phyloP scores from a whole-genome alignment of 2,797 vertebrate genomes.

The Coreius guichenoti region DNA sequence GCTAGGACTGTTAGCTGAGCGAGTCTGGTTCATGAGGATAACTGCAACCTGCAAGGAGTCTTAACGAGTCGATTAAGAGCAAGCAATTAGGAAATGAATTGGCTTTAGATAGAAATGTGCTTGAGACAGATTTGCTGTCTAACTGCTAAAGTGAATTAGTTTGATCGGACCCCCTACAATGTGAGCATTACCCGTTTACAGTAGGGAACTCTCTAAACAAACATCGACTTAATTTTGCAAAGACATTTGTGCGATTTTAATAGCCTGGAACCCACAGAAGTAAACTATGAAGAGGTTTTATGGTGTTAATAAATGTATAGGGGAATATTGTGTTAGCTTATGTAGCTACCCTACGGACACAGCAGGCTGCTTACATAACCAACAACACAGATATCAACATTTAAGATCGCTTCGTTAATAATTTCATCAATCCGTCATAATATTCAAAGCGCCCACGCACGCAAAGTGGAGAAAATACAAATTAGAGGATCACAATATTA shows the following conservation, averaged over 20 bases:
- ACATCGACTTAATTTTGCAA: not conserved
- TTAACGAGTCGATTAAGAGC: conserved; percentile 4
- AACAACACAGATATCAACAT: not conserved
- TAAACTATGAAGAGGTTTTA: not conserved
- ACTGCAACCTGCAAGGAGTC: not conserved
- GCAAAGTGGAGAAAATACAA: not conserved
- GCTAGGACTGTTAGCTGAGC: not conserved
- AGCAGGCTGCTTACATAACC: conserved; percentile 52
- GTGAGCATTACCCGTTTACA: not conserved
- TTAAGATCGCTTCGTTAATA: not conserved
- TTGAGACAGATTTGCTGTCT: conserved; percentile 1
- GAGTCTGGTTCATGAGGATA: not conserved
- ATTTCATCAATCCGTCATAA: not conserved
- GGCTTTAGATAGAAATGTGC: not conserved
- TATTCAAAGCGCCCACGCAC: not conserved
- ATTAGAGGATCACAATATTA: not conserved
- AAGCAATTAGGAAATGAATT: not conserved
- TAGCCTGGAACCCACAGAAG: not conserved
- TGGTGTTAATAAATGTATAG: not conserved
- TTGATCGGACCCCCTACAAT: conserved; percentile 30
- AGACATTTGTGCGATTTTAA: not conserved
- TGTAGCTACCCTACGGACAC: not conserved
- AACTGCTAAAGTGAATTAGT: conserved; percentile 11
- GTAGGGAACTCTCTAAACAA: not conserved
- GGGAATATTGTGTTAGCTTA: not conserved